phyloP scores from a whole-genome alignment of 1,140 invertebrate genomes.

The Nymphalis io region DNA sequence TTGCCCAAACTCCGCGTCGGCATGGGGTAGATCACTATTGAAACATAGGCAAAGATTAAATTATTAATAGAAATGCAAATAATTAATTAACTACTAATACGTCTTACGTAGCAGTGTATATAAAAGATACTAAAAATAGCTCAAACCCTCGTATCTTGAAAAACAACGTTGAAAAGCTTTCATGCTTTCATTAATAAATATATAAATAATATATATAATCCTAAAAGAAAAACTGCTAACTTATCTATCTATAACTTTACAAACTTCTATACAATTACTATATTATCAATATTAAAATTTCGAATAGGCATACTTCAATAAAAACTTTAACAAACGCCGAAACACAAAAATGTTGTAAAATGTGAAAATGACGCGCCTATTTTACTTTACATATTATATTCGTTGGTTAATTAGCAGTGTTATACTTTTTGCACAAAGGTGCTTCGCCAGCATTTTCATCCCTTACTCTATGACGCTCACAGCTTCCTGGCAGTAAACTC shows the following conservation, averaged over 20 bases:
- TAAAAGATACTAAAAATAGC: too few species aligned
- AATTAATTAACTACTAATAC: not conserved
- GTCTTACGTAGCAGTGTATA: not conserved
- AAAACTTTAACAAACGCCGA: not conserved
- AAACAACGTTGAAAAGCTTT: not conserved
- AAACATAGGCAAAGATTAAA: conserved; percentile 33
- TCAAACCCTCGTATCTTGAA: not conserved
- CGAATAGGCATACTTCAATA: too few species aligned
- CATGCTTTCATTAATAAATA: too few species aligned
- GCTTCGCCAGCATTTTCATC: conserved; percentile 29
- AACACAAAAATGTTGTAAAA: not conserved
- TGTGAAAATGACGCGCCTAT: not conserved
- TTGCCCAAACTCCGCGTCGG: conserved; percentile 36
- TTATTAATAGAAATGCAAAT: conserved; percentile 9
- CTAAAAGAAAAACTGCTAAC: too few species aligned
- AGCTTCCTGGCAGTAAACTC: conserved; percentile 52
- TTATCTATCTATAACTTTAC: too few species aligned
- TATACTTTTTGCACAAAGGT: conserved; percentile 22
- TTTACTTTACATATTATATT: not conserved
- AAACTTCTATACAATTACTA: too few species aligned
- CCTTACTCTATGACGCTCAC: conserved; percentile 42
- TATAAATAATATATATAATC: too few species aligned
- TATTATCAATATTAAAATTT: too few species aligned
- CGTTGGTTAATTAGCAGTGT: not conserved
- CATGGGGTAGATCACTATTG: conserved; percentile 31